A percentile compares a stretch with the other conserved stretches of the same genome.
Evolutionary conservation across 2,888 invertebrate genomes (phyloP).

Genomic region (Drosophila cracens): DNA sequence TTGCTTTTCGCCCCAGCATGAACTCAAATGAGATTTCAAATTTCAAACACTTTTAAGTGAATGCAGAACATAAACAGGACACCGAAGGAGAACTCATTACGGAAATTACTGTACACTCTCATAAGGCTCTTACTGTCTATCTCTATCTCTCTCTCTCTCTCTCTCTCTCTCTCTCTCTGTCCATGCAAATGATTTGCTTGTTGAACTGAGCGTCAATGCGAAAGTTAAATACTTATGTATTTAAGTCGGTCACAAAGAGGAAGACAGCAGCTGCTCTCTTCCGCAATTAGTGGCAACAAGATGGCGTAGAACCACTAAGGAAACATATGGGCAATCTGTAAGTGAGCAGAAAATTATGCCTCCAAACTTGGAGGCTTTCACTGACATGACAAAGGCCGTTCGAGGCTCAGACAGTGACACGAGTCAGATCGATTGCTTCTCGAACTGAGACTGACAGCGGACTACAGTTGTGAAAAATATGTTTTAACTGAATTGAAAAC

Average conservation of each 20-base stretch:
- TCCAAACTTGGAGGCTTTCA: background rate
- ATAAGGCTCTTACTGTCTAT: slow-evolving; percentile 15
- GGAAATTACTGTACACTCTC: slow-evolving; percentile 75
- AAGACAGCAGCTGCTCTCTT: slow-evolving; percentile 18
- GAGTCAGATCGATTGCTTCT: slow-evolving; percentile 27
- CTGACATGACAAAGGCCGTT: background rate
- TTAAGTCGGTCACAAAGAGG: slow-evolving; percentile 14
- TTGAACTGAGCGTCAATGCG: slow-evolving; percentile 57
- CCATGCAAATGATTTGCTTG: slow-evolving; percentile 62
- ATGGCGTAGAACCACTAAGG: background rate
- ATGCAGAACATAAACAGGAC: slow-evolving; percentile 32
- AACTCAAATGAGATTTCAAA: slow-evolving; percentile 67
- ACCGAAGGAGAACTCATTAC: slow-evolving; percentile 69
- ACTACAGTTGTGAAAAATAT: slow-evolving; percentile 11
- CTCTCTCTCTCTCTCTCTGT: background rate
- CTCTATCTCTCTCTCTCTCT: slow-evolving; percentile 9
- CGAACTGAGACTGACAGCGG: slow-evolving; percentile 18
- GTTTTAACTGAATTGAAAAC: background rate
- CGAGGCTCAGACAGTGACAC: slow-evolving; percentile 3
- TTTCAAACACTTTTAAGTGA: slow-evolving; percentile 76
- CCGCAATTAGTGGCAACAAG: slow-evolving; percentile 42
- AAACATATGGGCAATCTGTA: slow-evolving; percentile 31
- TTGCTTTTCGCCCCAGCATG: slow-evolving; percentile 51
- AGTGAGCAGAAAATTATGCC: slow-evolving; percentile 11
- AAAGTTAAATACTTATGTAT: slow-evolving; percentile 46